These are phyloP conservation scores for Polyodon spathula DNA, from an alignment of 2,113 vertebrate genomes.

Conservation along the genomic window DNA sequence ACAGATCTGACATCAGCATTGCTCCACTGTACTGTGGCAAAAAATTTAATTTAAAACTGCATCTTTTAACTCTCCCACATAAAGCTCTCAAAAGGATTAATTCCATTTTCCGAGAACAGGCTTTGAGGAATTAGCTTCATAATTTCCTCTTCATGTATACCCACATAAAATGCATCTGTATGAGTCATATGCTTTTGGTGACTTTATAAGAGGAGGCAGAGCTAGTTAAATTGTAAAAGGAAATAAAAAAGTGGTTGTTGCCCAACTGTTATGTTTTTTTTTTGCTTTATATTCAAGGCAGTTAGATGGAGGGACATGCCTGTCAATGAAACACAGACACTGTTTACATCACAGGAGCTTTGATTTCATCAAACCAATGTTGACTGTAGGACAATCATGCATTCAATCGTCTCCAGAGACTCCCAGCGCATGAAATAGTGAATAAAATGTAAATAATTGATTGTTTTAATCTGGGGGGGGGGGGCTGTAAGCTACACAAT, in stretches of 20 bases:
- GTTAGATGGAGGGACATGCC: not conserved
- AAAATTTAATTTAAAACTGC: too few species aligned
- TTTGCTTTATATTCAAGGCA: not conserved
- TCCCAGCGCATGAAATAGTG: not conserved
- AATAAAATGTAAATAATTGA: conserved; percentile 14
- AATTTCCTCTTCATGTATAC: conserved; percentile 11
- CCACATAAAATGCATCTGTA: conserved; percentile 15
- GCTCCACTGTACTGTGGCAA: not conserved
- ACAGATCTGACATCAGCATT: conserved; percentile 7
- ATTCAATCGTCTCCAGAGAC: not conserved
- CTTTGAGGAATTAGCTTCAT: conserved; percentile 9
- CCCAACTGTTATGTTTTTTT: not conserved
- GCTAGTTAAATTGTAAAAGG: not conserved
- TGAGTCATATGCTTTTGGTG: conserved; percentile 15
- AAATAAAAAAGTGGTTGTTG: not conserved
- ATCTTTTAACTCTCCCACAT: not conserved
- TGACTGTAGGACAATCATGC: conserved; percentile 1
- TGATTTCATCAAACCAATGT: not conserved
- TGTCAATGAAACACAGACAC: not conserved
- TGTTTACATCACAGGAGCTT: not conserved
- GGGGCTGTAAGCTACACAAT: too few species aligned
- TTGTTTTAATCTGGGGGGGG: too few species aligned
- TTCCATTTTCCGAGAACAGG: conserved; percentile 5
- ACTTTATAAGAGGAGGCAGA: conserved; percentile 8
- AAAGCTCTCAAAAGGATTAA: not conserved